phyloP scores from a whole-genome alignment of 2,797 vertebrate species.

The Crenichthys baileyi region DNA sequence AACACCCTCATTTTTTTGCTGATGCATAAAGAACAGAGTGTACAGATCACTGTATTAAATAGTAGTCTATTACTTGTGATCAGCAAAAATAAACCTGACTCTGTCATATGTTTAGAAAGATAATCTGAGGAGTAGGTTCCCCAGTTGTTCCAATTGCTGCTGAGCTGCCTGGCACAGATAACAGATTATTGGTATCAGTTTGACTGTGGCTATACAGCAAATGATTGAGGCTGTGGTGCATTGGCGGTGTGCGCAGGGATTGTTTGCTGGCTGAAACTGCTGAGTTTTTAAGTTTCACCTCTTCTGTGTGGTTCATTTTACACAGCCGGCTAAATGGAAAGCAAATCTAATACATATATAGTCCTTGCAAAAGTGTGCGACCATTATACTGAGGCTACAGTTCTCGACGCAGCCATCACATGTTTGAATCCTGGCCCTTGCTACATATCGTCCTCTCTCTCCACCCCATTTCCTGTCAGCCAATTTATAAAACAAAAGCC shows the following conservation, averaged over 20 bases:
- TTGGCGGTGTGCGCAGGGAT: not conserved
- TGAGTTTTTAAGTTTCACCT: not conserved
- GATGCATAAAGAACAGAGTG: not conserved
- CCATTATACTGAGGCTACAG: no score
- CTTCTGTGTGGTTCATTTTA: not conserved
- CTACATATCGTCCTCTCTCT: no score
- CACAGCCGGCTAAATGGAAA: not conserved
- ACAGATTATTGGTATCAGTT: not conserved
- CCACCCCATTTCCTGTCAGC: no score
- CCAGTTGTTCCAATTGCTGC: not conserved
- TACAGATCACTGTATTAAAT: not conserved
- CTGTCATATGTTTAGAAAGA: not conserved
- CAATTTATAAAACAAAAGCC: no score
- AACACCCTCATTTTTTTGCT: not conserved
- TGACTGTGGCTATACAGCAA: not conserved
- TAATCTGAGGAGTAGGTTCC: slow-evolving; percentile 1
- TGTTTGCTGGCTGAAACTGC: not conserved
- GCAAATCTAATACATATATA: not conserved
- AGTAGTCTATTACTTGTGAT: not conserved
- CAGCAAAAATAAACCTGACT: not conserved
- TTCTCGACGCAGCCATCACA: no score
- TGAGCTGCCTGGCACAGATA: not conserved
- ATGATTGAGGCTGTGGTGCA: not conserved
- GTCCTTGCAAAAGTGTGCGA: not conserved
- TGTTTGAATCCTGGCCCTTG: no score